Evolutionary conservation across 2,797 vertebrate genomes (phyloP).

Genomic region (Enteromius mattozi): DNA sequence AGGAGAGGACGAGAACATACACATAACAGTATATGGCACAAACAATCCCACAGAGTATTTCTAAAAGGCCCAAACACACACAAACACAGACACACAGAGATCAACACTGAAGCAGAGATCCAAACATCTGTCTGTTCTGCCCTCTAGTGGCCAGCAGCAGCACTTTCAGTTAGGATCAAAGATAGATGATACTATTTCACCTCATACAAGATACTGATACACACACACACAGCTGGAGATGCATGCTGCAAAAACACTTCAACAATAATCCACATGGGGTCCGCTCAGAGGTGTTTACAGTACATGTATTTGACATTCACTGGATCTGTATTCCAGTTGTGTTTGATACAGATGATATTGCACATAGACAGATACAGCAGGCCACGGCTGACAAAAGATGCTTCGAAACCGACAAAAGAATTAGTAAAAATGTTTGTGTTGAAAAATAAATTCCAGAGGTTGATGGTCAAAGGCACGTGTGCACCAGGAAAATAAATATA

Average conservation of each 20-base stretch:
- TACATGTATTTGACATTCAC: slow-evolving; percentile 8
- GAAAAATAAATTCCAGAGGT: not conserved
- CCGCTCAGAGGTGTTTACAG: not conserved
- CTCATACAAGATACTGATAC: not conserved
- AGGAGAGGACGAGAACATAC: not conserved
- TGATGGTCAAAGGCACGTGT: slow-evolving; percentile 53
- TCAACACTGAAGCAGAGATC: not conserved
- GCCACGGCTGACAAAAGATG: not conserved
- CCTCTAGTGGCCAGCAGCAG: not conserved
- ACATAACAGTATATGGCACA: slow-evolving; percentile 6
- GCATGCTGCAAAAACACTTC: not conserved
- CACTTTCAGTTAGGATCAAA: not conserved
- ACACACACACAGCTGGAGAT: slow-evolving; percentile 3
- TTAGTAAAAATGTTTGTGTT: not conserved
- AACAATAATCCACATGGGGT: not conserved
- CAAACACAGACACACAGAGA: not conserved
- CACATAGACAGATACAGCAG: slow-evolving; percentile 30
- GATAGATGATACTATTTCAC: not conserved
- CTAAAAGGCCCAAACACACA: not conserved
- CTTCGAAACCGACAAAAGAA: not conserved
- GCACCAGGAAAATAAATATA: slow-evolving; percentile 50
- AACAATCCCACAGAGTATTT: not conserved
- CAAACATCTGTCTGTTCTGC: not conserved
- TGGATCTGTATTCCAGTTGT: not conserved
- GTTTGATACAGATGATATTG: slow-evolving; percentile 28